Evolutionary conservation across 64 coral and sea anemone species (phyloP).

Genomic region (Montipora cactus): DNA sequence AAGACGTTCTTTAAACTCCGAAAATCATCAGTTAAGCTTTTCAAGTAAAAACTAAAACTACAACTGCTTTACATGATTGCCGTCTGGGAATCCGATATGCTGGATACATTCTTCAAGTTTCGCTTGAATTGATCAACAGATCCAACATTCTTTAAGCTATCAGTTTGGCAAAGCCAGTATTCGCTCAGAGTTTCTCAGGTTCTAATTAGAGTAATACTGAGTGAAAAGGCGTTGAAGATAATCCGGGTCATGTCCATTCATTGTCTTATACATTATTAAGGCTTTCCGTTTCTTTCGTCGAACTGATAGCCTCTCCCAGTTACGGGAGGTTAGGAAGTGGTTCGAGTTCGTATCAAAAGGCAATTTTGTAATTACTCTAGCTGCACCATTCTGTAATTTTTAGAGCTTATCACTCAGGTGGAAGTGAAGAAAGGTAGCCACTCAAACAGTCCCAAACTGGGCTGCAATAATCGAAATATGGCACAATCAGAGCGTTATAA

Average conservation of each 20-base stretch:
- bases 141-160: too few relatives aligned
- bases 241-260: neutral
- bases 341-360: conserved; percentile 5
- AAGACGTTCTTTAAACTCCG: too few relatives aligned
- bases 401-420: too few relatives aligned
- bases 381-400: too few relatives aligned
- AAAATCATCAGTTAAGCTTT: too few relatives aligned
- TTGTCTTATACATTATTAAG: conserved; percentile 26
- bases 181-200: conserved; percentile 23
- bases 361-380: neutral
- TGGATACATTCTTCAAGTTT: too few relatives aligned
- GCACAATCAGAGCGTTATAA: conserved; percentile 41
- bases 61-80: too few relatives aligned
- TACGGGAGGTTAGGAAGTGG: neutral
- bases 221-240: conserved; percentile 9
- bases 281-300: conserved; percentile 9
- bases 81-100: too few relatives aligned
- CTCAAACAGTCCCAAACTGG: conserved; percentile 16
- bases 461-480: conserved; percentile 43
- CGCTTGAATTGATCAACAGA: neutral
- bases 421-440: too few relatives aligned
- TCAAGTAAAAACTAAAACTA: too few relatives aligned
- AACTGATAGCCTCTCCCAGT: conserved; percentile 21
- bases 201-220: neutral
- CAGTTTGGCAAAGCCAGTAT: neutral